Percentiles rank a stretch among this genome's conserved stretches.
These are phyloP conservation scores for Drosophila emarginata DNA, from an alignment of 2,888 invertebrate species.

Conservation along the genomic window DNA sequence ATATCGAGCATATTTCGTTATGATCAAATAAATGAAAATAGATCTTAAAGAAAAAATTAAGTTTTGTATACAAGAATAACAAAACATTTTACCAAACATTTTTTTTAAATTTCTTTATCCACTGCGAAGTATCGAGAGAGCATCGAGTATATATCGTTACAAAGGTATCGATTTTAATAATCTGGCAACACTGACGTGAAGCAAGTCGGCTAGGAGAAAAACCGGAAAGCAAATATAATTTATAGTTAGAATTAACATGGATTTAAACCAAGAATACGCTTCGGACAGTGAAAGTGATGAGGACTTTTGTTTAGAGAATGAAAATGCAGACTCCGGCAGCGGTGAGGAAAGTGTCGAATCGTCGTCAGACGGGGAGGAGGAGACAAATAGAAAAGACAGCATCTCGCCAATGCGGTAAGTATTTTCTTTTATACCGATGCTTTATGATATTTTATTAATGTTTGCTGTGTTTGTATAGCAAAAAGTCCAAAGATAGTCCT, in stretches of 20 bases:
- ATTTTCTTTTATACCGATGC: not conserved
- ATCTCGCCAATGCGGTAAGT: conserved; percentile 1
- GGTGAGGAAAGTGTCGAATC: conserved; percentile 34
- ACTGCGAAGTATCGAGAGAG: too few relatives aligned
- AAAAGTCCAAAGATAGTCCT: not conserved
- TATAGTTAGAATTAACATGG: conserved; percentile 56
- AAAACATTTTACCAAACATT: too few relatives aligned
- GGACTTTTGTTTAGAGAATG: conserved; percentile 88
- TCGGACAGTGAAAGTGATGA: conserved; percentile 91
- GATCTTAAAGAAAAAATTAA: too few relatives aligned
- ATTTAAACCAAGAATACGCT: conserved; percentile 83
- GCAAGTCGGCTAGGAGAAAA: not conserved
- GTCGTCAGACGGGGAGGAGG: conserved; percentile 29
- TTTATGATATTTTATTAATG: not conserved
- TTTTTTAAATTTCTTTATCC: too few relatives aligned
- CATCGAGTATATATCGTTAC: too few relatives aligned
- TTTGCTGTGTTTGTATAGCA: not conserved
- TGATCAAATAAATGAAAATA: too few relatives aligned
- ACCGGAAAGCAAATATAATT: not conserved
- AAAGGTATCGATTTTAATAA: not conserved
- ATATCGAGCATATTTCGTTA: too few relatives aligned
- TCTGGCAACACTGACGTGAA: not conserved
- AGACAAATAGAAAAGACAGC: conserved; percentile 11
- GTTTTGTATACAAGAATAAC: too few relatives aligned
- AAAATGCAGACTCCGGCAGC: conserved; percentile 80